Base-by-base conservation (phyloP, 2,113 vertebrate species). In the Circaetus gallicus region DNA sequence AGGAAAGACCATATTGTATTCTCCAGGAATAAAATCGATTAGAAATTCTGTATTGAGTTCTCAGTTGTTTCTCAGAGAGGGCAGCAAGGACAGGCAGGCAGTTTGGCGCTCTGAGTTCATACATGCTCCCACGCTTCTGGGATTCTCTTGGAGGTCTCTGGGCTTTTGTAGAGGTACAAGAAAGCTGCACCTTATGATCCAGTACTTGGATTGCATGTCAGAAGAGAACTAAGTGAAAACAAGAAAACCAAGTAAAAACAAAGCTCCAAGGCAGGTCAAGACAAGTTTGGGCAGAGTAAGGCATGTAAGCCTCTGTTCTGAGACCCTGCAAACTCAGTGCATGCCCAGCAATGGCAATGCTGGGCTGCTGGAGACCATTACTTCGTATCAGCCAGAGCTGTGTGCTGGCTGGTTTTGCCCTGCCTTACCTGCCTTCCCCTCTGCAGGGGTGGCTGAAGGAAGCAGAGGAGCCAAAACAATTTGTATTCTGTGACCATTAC, bases 401-500 rank as follows among this genome's bases (percentile, higher is more conserved):
- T 13, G 59, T 45, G 31, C 53, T 76, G 42, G 21, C 55, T 63
- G 29, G 2, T 38, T 56, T 55, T 89, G 50, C 59, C 45, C 73
- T 62, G 42, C 66, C 32, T 71, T 49, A 47, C 40, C 53, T 78
- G 16, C 24, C 25, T 66, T 66, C 73, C 3, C 29, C 32, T 73
- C 67, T 28, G 0, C 2, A 4, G 43, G 9, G 12, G 29, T 21
- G 26, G 56, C n/a, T 85, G 34, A 82, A 70, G n/a, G 76, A 92
- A 89, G 34, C 38, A 55, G n/a, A 77, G 42, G 61, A 78, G 38
- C 79, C 62, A 69, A 69, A 93, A 7, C 16, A 47, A 38, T 72
- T 71, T 2, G 0, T 80, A 52, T 74, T 63, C 47, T 82, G 43
- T 38, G 83, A 13, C 31, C 0, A 0, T 32, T 42, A 11, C 17